A percentile compares a stretch with the other conserved stretches of the same genome.
Conservation (phyloP, 2,113 vertebrate species). For the Mus spicilegus region DNA sequence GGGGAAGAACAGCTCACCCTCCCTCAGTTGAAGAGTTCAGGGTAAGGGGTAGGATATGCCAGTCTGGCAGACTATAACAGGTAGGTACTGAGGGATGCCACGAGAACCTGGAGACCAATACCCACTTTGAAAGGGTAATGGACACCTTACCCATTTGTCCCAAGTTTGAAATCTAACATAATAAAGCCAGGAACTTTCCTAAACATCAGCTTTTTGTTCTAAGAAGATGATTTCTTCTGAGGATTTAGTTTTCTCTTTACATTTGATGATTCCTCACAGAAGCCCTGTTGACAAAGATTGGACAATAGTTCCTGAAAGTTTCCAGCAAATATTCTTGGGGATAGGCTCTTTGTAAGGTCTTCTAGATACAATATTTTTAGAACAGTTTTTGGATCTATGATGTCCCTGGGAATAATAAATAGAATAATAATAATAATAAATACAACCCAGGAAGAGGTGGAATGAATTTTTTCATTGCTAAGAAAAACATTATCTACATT, state of each 20-base stretch:
- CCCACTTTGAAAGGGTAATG: not conserved
- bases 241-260: constrained; percentile 37
- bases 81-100: not conserved
- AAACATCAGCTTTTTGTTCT: not conserved
- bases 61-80: not conserved
- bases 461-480: constrained; percentile 16
- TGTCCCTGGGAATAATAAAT: not conserved
- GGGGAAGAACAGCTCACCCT: not conserved
- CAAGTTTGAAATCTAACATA: not conserved
- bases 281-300: not conserved
- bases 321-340: not conserved
- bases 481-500: constrained; percentile 14
- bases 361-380: constrained; percentile 27
- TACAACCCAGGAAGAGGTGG: not conserved
- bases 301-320: not conserved
- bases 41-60: not conserved
- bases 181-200: not conserved
- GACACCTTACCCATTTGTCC: not conserved
- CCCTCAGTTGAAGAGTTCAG: not conserved
- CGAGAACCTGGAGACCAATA: not conserved
- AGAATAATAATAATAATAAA: not conserved
- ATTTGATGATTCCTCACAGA: not conserved
- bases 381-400: not conserved
- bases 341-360: not conserved
- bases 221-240: constrained; percentile 5